These are phyloP conservation scores for Crossaster papposus DNA, from an alignment of 53 echinoderm and acorn worm genomes.

Conservation along the genomic window DNA sequence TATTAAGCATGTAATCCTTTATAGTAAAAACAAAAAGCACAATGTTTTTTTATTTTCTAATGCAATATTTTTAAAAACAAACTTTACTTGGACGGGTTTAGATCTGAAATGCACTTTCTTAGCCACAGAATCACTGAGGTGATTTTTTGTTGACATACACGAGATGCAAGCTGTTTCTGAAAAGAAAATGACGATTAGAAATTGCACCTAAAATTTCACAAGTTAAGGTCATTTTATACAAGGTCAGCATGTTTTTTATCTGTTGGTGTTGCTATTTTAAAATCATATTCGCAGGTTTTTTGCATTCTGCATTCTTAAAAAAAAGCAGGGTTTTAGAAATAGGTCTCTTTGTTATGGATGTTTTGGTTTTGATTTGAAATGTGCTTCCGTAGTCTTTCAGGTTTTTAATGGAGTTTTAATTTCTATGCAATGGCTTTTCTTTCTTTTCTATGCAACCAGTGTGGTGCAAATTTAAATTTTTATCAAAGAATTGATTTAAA, in stretches of 20 bases:
- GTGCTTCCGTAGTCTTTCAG: slow-evolving; percentile 59
- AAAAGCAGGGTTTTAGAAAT: not conserved
- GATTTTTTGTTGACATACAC: not conserved
- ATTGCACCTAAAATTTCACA: not conserved
- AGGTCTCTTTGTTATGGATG: no score
- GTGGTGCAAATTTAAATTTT: not conserved
- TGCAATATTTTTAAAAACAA: not conserved
- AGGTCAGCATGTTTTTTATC: no score
- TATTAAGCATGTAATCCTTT: not conserved
- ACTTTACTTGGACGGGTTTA: slow-evolving; percentile 14
- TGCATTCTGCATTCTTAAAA: not conserved
- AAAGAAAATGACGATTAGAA: not conserved
- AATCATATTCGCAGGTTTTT: not conserved
- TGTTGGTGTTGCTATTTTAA: no score
- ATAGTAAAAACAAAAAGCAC: not conserved
- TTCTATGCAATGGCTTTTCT: slow-evolving; percentile 28
- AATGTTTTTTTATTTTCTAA: not conserved
- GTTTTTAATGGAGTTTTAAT: slow-evolving; percentile 22
- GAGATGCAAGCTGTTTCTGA: not conserved
- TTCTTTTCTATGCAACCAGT: slow-evolving; percentile 23
- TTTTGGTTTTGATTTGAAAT: slow-evolving; percentile 37
- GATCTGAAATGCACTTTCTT: slow-evolving; percentile 54
- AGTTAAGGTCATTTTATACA: not conserved
- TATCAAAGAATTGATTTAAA: not conserved
- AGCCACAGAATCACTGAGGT: slow-evolving; percentile 10